Evolutionary conservation across 2,888 invertebrate species (phyloP).

Genomic region (Scaptomyza parva): DNA sequence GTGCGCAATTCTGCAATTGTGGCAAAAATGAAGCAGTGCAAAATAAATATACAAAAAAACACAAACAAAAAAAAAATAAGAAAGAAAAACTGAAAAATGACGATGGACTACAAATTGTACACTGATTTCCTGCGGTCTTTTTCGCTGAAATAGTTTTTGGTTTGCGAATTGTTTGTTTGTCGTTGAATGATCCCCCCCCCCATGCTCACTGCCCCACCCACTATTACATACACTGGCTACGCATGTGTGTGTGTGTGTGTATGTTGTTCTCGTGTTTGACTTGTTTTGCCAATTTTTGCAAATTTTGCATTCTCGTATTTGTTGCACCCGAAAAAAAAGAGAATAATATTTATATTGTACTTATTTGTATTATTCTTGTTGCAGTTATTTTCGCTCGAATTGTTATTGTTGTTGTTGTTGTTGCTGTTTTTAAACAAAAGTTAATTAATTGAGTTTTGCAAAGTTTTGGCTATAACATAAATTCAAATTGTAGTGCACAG

Average conservation of each 20-base stretch:
- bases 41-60: constrained; percentile 14
- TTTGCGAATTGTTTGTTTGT: constrained; percentile 55
- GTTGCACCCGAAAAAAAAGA: constrained; percentile 30
- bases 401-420: constrained; percentile 23
- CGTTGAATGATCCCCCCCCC: constrained; percentile 14
- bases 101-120: constrained; percentile 39
- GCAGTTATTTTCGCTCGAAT: constrained; percentile 14
- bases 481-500: constrained; percentile 70
- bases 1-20: constrained; percentile 32
- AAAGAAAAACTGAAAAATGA: too few relatives aligned
- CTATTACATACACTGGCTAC: neutral
- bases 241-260: constrained; percentile 15
- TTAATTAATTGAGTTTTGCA: constrained; percentile 81
- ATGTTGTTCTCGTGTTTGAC: constrained; percentile 36
- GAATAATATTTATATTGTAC: constrained; percentile 66
- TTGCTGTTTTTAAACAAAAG: constrained; percentile 66
- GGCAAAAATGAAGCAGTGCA: constrained; percentile 3
- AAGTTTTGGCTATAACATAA: constrained; percentile 77
- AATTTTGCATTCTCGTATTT: constrained; percentile 48
- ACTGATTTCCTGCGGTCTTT: constrained; percentile 73
- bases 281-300: constrained; percentile 44
- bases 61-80: constrained; percentile 9
- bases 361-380: constrained; percentile 55
- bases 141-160: constrained; percentile 56
- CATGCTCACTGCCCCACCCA: neutral